Percentiles rank a stretch among this genome's conserved stretches.
Evolutionary conservation across 2,113 vertebrate species (phyloP).

Genomic region (Thalassarche chlororhynchos): DNA sequence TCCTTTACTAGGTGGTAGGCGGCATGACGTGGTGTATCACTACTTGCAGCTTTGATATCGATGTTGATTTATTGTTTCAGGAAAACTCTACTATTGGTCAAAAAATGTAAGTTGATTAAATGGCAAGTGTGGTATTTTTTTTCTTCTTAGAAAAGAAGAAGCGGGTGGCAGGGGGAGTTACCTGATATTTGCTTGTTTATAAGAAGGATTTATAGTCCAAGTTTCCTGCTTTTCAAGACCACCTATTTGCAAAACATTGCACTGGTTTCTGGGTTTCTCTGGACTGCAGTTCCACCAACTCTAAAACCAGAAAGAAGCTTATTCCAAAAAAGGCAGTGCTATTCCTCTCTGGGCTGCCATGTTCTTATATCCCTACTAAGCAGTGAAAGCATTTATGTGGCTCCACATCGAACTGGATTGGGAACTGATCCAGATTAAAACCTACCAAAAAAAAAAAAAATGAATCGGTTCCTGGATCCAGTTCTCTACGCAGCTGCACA

Average conservation of each 20-base stretch:
- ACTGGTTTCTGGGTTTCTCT: neutral
- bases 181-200: neutral
- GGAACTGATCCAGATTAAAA: conserved; percentile 2
- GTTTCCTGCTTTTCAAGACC: neutral
- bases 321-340: neutral
- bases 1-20: conserved; percentile 88
- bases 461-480: conserved; percentile 32
- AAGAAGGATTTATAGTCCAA: neutral
- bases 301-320: neutral
- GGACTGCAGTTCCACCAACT: neutral
- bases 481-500: conserved; percentile 30
- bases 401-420: neutral
- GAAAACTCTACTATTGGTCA: conserved; percentile 99
- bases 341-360: neutral
- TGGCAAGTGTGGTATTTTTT: neutral
- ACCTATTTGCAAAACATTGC: neutral
- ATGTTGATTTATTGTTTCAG: conserved; percentile 96
- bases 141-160: neutral
- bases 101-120: conserved; percentile 88
- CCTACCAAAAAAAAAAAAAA: neutral
- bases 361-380: neutral
- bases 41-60: conserved; percentile 94
- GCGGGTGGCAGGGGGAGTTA: accelerated
- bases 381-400: neutral
- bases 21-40: conserved; percentile 99